A percentile compares a stretch with the other conserved stretches of the same genome.
These are phyloP conservation scores for Drosophila saltans DNA, from an alignment of 1,140 invertebrate genomes.

Conservation along the genomic window DNA sequence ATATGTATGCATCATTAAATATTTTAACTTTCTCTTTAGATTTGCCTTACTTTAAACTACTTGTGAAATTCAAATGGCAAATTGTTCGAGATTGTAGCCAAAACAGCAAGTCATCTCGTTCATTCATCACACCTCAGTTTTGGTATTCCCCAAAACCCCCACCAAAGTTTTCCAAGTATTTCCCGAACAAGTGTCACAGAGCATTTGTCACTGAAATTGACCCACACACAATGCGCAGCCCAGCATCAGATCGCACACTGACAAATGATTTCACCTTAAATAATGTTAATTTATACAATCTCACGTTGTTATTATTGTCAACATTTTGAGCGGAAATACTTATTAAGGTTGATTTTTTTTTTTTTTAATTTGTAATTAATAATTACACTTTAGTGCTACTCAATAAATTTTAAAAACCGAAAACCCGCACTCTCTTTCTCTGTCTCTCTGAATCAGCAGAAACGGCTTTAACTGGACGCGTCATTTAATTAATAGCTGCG, in stretches of 20 bases:
- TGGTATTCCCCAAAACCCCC: conserved; percentile 3
- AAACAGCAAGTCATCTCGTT: conserved; percentile 7
- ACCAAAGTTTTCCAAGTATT: conserved; percentile 4
- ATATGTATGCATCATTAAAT: too few relatives aligned
- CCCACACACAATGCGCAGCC: conserved; percentile 40
- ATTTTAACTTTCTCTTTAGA: too few relatives aligned
- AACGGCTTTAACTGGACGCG: conserved; percentile 50
- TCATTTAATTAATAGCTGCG: conserved; percentile 71
- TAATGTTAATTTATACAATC: conserved; percentile 62
- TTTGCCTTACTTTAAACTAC: too few relatives aligned
- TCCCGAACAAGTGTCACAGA: conserved; percentile 1
- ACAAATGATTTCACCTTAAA: conserved; percentile 61
- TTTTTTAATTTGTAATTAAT: conserved; percentile 60
- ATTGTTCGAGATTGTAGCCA: neutral
- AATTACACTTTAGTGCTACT: conserved; percentile 53
- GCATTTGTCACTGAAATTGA: conserved; percentile 21
- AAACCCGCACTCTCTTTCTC: neutral
- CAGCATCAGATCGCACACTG: conserved; percentile 37
- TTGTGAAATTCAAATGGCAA: neutral
- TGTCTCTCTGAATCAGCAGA: conserved; percentile 32
- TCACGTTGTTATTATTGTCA: conserved; percentile 29
- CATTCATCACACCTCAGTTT: neutral
- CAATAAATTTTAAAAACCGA: conserved; percentile 50
- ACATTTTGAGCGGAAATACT: conserved; percentile 63
- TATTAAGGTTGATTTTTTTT: neutral